These are phyloP conservation scores for Gymnorhina tibicen DNA, from an alignment of 2,113 vertebrate genomes.

Conservation along the genomic window DNA sequence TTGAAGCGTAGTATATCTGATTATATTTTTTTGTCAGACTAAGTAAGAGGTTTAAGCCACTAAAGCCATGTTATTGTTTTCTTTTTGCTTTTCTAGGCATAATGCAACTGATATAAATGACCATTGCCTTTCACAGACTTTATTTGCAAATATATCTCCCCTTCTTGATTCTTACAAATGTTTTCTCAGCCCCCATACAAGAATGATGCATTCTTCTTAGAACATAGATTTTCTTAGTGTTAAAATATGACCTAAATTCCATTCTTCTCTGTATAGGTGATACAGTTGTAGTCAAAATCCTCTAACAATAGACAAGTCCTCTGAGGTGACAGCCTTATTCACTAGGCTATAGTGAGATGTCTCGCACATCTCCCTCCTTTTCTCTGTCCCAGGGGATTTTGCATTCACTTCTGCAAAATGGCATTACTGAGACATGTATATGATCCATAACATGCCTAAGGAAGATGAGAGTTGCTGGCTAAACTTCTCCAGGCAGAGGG, in stretches of 20 bases:
- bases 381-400: background rate
- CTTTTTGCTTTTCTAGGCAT: background rate
- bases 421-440: background rate
- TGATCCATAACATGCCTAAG: background rate
- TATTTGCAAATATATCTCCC: background rate
- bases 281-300: background rate
- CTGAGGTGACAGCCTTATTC: background rate
- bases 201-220: background rate
- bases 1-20: background rate
- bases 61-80: background rate
- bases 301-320: background rate
- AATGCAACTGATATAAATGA: background rate
- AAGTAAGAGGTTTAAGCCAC: background rate
- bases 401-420: background rate
- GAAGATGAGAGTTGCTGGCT: background rate
- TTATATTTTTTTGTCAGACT: background rate
- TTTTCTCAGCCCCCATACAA: background rate
- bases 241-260: background rate
- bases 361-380: background rate
- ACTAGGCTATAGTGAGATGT: background rate
- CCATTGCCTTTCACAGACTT: background rate
- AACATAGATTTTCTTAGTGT: background rate
- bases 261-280: background rate
- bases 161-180: background rate
- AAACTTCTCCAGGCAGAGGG: background rate